Evolutionary conservation across 2,113 vertebrate species (phyloP), one percentile per base, ranked within the genome.

Genomic region (Mobula hypostoma): DNA sequence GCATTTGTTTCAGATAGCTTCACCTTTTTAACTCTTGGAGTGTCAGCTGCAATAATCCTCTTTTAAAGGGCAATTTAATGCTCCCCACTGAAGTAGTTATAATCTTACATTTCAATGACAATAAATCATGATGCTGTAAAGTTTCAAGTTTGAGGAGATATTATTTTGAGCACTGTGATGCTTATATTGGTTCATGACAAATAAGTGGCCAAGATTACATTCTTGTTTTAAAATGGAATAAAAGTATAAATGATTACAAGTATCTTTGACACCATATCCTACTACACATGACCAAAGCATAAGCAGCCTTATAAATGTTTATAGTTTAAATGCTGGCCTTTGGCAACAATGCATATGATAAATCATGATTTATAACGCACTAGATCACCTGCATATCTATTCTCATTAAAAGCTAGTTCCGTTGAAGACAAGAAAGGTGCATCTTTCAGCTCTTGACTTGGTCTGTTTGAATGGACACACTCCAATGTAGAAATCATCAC

Each of bases 221-320:
- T 36, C 36, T 27, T 80, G n/a, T 79, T 80, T 80, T 36, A 36
- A 17, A 7, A 15, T 80, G 32, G 78, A 36, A 15, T 74, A 15
- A 80, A 80, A 80, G 78, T 14, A 40, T 80, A 80, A 80, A 80
- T 80, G 78, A 80, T 27, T 32, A 79, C 36, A 80, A 80, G 78
- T 32, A 80, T 80, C 78, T 80, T 80, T 80, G 32, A 36, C 78
- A 36, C 36, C 11, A 32, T 36, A 11, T 80, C n/a, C n/a, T 36
- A 21, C 78, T 27, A 27, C 32, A 80, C 32, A 80, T 36, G n/a
- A n/a, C n/a, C 78, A 80, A 80, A 32, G 78, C 36, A 80, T 15
- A 80, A 36, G 12, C 36, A 80, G n/a, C 78, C 3, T 80, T n/a
- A 17, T 32, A n/a, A 14, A 80, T 15, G 32, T 80, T 80, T 80